Percentiles rank a stretch among this genome's conserved stretches.
phyloP scores from a whole-genome alignment of 1,140 invertebrate genomes.

The Ceratosolen fusciceps region DNA sequence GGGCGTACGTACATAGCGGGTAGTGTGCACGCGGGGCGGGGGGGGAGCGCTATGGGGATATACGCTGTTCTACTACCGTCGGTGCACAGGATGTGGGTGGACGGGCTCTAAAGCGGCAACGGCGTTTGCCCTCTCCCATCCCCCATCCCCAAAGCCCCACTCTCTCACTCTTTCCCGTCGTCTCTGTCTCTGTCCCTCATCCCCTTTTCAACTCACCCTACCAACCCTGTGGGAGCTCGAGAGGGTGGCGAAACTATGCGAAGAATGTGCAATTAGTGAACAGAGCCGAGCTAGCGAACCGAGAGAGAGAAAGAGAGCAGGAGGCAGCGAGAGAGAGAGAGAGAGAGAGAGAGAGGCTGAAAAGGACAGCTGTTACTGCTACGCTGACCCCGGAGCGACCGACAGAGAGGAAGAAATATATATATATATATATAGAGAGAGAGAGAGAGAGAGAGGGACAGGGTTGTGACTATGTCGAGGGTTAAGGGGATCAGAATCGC shows the following conservation, averaged over 20 bases:
- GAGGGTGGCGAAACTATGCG: constrained; percentile 85
- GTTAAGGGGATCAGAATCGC: constrained; percentile 49
- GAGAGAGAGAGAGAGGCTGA: neutral
- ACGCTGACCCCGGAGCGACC: constrained; percentile 15
- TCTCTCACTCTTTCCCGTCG: constrained; percentile 19
- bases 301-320: constrained; percentile 51
- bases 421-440: no score
- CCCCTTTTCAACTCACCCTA: constrained; percentile 15
- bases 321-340: constrained; percentile 22
- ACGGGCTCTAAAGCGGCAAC: constrained; percentile 51
- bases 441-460: constrained; percentile 22
- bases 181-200: constrained; percentile 39
- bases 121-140: neutral
- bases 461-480: constrained; percentile 28
- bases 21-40: constrained; percentile 32
- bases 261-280: constrained; percentile 92
- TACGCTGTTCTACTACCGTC: neutral
- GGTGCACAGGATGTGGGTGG: constrained; percentile 51
- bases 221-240: constrained; percentile 53
- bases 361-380: constrained; percentile 24
- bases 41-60: constrained; percentile 28
- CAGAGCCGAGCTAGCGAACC: constrained; percentile 68
- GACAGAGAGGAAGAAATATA: no score
- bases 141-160: constrained; percentile 18
- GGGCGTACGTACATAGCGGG: constrained; percentile 2